These are phyloP conservation scores for Neoniphon sammara DNA, from an alignment of 2,797 vertebrate genomes.

Conservation along the genomic window DNA sequence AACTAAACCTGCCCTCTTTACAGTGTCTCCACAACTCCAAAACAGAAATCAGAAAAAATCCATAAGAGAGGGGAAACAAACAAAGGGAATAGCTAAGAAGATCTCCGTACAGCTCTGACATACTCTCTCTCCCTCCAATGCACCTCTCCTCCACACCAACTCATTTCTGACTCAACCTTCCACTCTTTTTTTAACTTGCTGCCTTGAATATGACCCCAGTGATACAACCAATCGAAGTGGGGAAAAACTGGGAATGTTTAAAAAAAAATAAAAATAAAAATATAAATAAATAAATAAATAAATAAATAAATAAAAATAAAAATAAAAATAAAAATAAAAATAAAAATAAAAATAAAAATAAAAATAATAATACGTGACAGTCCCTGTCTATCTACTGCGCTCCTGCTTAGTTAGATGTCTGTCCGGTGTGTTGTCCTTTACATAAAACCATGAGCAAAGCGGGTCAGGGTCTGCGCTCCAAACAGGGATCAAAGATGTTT, in stretches of 20 bases:
- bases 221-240: constrained; percentile 1
- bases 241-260: neutral
- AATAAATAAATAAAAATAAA: too few species aligned
- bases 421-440: constrained; percentile 41
- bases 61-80: constrained; percentile 21
- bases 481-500: constrained; percentile 61
- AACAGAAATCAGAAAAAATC: constrained; percentile 34
- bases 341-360: too few species aligned
- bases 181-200: constrained; percentile 20
- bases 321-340: too few species aligned
- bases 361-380: too few species aligned
- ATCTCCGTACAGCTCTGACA: constrained; percentile 9
- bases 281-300: too few species aligned
- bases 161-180: constrained; percentile 16
- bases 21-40: constrained; percentile 23
- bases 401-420: neutral
- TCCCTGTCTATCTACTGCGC: neutral
- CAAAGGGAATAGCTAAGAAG: constrained; percentile 38
- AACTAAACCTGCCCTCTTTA: constrained; percentile 20
- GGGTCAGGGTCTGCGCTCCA: constrained; percentile 58
- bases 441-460: constrained; percentile 63
- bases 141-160: constrained; percentile 18
- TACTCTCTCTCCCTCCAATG: neutral
- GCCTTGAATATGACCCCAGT: constrained; percentile 47
- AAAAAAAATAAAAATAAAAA: constrained; percentile 23